Conservation (phyloP, 1,140 invertebrate genomes). For the Meteorus sp. region DNA sequence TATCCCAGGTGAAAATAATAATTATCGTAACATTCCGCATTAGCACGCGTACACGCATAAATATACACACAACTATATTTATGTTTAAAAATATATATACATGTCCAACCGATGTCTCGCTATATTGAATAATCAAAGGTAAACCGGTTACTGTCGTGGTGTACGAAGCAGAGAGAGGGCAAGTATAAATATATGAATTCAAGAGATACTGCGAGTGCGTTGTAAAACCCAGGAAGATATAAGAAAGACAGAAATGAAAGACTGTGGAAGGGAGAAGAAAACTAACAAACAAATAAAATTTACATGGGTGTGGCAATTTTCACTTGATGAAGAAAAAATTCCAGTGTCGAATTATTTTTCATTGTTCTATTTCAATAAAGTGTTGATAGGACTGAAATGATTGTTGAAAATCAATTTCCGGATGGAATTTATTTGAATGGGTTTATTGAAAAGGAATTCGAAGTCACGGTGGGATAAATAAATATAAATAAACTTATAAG, state of each 20-base stretch:
- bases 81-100: background rate
- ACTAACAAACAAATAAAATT: slow-evolving; percentile 38
- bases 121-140: slow-evolving; percentile 52
- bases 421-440: too few relatives aligned
- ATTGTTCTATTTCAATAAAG: too few relatives aligned
- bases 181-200: background rate
- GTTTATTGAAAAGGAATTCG: background rate
- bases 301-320: slow-evolving; percentile 42
- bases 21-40: slow-evolving; percentile 11
- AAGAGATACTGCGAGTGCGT: background rate
- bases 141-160: slow-evolving; percentile 45
- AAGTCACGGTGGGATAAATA: background rate
- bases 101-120: slow-evolving; percentile 22
- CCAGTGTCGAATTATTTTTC: too few relatives aligned
- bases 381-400: too few relatives aligned
- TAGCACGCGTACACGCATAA: slow-evolving; percentile 8
- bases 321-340: background rate
- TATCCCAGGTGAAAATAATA: slow-evolving; percentile 7
- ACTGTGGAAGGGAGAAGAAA: slow-evolving; percentile 20
- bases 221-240: background rate
- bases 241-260: slow-evolving; percentile 20
- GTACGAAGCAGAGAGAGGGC: slow-evolving; percentile 21
- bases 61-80: background rate
- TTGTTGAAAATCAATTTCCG: too few relatives aligned
- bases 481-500: too few relatives aligned